phyloP scores from a whole-genome alignment of 2,113 vertebrate species.

The Serilophus lunatus region DNA sequence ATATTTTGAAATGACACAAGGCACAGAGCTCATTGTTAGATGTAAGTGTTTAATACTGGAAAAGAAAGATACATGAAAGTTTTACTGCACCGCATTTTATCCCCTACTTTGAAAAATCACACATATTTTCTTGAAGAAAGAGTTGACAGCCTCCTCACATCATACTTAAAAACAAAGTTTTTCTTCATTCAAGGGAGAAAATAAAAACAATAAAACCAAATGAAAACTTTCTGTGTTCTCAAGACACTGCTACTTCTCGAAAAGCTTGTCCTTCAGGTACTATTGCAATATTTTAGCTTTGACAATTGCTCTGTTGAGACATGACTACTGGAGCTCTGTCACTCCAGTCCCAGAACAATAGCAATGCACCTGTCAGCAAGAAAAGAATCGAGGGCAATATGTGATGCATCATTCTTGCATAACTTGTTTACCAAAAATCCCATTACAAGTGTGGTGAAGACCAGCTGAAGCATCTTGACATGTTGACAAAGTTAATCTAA shows the following conservation, averaged over 20 bases:
- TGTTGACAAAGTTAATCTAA: background rate
- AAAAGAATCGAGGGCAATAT: background rate
- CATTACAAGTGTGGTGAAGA: background rate
- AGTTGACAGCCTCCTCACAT: background rate
- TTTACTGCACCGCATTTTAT: background rate
- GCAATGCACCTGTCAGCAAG: background rate
- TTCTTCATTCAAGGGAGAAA: background rate
- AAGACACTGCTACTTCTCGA: background rate
- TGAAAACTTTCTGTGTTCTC: background rate
- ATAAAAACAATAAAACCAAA: background rate
- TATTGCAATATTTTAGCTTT: background rate
- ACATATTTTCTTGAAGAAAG: background rate
- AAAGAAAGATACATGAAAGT: background rate
- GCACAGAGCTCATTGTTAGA: background rate
- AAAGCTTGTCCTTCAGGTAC: conserved; percentile 22
- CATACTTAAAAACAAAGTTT: background rate
- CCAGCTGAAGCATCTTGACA: background rate
- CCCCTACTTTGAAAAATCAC: background rate
- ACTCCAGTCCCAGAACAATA: background rate
- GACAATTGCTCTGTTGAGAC: conserved; percentile 37
- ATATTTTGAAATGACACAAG: background rate
- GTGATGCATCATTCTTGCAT: background rate
- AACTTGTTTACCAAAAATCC: conserved; percentile 6
- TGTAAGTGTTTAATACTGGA: background rate
- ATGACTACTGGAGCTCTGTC: background rate